Evolutionary conservation across 1,140 invertebrate species (phyloP).

Genomic region (Tetragnatha versicolor): DNA sequence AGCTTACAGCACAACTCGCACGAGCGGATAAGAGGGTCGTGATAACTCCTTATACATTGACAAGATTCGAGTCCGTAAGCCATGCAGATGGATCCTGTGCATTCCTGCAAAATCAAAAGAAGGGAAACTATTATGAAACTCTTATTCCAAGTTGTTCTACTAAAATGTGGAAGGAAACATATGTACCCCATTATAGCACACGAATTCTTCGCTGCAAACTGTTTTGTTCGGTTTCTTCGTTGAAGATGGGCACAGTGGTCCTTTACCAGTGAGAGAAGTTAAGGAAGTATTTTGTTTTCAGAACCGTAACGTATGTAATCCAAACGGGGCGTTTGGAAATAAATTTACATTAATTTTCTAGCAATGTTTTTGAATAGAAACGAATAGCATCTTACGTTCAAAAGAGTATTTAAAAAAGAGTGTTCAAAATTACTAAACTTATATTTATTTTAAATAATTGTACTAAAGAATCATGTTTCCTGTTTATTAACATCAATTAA

Average conservation of each 20-base stretch:
- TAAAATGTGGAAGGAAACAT: background rate
- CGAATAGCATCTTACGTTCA: no score
- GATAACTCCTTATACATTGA: conserved; percentile 78
- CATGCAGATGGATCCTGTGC: conserved; percentile 90
- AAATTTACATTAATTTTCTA: no score
- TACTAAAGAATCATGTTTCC: no score
- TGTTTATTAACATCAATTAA: no score
- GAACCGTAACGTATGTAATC: no score
- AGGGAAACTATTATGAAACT: background rate
- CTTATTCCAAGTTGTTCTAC: background rate
- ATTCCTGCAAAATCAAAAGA: conserved; percentile 71
- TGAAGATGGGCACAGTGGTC: conserved; percentile 86
- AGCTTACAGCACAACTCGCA: conserved; percentile 90
- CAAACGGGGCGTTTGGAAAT: no score
- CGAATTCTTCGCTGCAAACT: conserved; percentile 90
- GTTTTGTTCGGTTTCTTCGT: conserved; percentile 92
- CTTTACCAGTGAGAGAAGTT: conserved; percentile 68
- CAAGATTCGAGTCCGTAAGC: conserved; percentile 95
- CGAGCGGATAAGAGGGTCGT: conserved; percentile 81
- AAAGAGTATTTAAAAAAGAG: no score
- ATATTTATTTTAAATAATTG: no score
- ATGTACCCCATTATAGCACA: conserved; percentile 93
- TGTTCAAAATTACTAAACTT: no score
- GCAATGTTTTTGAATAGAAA: no score
- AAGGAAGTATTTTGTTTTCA: conserved; percentile 20